A percentile compares a stretch with the other conserved stretches of the same genome.
These are phyloP conservation scores for Scopus umbretta DNA, from an alignment of 2,113 vertebrate species.

Conservation along the genomic window DNA sequence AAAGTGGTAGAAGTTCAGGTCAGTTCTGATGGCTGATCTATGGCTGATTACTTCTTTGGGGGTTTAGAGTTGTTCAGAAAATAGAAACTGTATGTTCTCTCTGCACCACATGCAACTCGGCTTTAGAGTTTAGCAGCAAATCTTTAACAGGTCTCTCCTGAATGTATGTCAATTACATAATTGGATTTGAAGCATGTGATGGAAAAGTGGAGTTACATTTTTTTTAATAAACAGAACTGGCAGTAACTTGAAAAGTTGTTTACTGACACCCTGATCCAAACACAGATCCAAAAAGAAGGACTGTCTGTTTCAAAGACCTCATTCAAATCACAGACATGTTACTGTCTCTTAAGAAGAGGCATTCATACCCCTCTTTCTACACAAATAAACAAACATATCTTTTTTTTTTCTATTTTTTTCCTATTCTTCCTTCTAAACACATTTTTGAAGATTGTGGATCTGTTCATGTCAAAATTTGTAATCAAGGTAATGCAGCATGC, in stretches of 20 bases:
- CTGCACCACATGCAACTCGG: neutral
- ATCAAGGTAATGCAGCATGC: neutral
- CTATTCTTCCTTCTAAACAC: neutral
- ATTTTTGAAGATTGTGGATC: neutral
- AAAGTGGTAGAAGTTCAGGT: neutral
- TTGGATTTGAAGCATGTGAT: neutral
- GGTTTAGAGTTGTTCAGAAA: neutral
- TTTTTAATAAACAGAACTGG: neutral
- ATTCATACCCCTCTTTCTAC: neutral
- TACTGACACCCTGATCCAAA: neutral
- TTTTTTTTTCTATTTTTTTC: accelerated
- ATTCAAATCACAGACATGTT: neutral
- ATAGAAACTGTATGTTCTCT: neutral
- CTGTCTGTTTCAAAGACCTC: neutral
- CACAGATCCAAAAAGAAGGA: neutral
- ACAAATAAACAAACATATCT: neutral
- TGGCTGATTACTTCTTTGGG: neutral
- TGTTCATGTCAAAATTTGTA: neutral
- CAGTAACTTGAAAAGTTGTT: neutral
- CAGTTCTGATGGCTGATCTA: neutral
- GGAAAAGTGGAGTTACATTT: neutral
- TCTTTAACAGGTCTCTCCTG: neutral
- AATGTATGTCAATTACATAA: accelerated
- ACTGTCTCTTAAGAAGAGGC: neutral
- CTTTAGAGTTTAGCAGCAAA: neutral